Evolutionary conservation across 2,888 invertebrate genomes (phyloP), one percentile per base, ranked within the genome.

Genomic region (Apamea crenata): DNA sequence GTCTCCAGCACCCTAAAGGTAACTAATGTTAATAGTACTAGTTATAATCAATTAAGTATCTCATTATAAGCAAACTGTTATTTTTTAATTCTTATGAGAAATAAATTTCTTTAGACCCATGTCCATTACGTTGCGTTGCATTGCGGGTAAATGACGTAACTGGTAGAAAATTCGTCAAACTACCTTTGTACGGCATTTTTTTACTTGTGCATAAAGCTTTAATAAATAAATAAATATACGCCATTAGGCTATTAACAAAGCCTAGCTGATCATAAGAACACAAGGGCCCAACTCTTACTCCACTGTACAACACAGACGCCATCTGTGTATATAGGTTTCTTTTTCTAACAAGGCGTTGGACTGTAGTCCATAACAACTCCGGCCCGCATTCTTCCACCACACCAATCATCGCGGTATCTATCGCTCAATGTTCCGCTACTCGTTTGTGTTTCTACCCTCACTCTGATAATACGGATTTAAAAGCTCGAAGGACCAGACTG

Each of bases 391-490:
- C 29, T 56, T 56, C 47, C 56, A 3, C 18, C 44, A 56, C 16
- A 82, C 65, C 36, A 47, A 56, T 79, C 53, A 56, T 79, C 47
- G 29, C 25, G 40, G 47, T 78, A 77, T 78, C 36, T 21, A 36
- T 66, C 53, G 44, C 63, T 65, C 32, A n/a, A n/a, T 36, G 47
- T 77, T 61, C 2, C 29, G 25, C 16, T 16, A 63, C 21, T 63
- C n/a, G 10, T 61, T 81, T 79, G 21, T 71, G 18, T 74, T n/a
- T 25, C 36, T 75, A 10, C 36, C 65, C 53, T 74, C n/a, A 63
- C 47, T 82, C 44, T 29, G 63, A 14, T 74, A 25, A 25, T 40
- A 47, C 29, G 36, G 47, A 82, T 65, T 40, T 18, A 47, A 74
- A 65, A 56, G 12, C n/a, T 36, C 44, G 29, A 59, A 70, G 59